A percentile compares a stretch with the other conserved stretches of the same genome.
Evolutionary conservation across 2,797 vertebrate species (phyloP).

Genomic region (Gorsachius magnificus): DNA sequence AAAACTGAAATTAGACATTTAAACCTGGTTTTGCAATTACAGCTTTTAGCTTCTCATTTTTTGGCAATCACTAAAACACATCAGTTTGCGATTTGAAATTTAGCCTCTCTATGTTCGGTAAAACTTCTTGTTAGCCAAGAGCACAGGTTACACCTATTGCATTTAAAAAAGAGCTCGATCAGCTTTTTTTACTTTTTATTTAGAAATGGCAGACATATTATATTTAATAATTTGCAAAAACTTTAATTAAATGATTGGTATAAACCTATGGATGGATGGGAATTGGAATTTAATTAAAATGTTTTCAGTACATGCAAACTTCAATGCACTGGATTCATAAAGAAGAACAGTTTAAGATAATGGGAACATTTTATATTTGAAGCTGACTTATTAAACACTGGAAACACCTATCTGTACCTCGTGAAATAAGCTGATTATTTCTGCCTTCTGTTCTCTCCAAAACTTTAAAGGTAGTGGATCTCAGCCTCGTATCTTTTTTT

Average conservation of each 20-base stretch:
- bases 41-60: background rate
- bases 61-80: background rate
- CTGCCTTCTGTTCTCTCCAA: background rate
- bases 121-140: background rate
- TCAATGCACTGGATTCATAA: background rate
- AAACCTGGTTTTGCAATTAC: background rate
- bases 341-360: slow-evolving; percentile 7
- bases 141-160: background rate
- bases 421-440: slow-evolving; percentile 46
- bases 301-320: background rate
- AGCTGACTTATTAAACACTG: background rate
- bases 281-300: background rate
- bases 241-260: background rate
- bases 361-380: background rate
- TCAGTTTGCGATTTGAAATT: background rate
- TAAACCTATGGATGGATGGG: background rate
- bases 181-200: background rate
- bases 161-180: background rate
- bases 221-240: background rate
- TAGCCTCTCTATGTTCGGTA: background rate
- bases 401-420: background rate
- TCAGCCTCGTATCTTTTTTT: background rate
- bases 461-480: background rate
- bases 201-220: background rate
- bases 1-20: background rate